These are phyloP conservation scores for Odontamblyopus rebecca DNA, from an alignment of 2,797 vertebrate genomes.

Conservation along the genomic window DNA sequence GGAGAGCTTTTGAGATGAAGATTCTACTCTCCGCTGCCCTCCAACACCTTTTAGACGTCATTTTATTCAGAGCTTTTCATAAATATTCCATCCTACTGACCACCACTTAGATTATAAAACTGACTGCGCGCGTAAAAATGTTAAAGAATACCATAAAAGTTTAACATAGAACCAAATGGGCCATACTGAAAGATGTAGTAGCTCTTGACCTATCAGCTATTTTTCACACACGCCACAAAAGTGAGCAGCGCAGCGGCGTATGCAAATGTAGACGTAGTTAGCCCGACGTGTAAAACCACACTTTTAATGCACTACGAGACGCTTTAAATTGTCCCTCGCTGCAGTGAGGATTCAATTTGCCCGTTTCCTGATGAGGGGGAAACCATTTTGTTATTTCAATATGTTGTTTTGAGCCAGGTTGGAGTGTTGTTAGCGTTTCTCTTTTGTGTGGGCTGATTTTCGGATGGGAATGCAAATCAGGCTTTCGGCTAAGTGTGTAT, in stretches of 20 bases:
- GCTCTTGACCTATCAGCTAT: conserved; percentile 18
- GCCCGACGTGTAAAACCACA: conserved; percentile 15
- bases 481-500: conserved; percentile 13
- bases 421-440: conserved; percentile 12
- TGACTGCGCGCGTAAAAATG: conserved; percentile 19
- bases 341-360: conserved; percentile 1
- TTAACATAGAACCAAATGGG: conserved; percentile 16
- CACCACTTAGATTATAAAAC: conserved; percentile 19
- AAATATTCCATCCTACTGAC: conserved; percentile 28
- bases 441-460: conserved; percentile 27
- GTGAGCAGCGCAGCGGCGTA: not conserved
- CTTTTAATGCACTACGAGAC: conserved; percentile 5
- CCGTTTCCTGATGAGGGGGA: conserved; percentile 4
- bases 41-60: conserved; percentile 1
- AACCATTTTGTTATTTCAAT: conserved; percentile 4
- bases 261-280: conserved; percentile 23
- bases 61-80: conserved; percentile 21
- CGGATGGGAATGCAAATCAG: conserved; percentile 14
- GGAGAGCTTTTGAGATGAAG: conserved; percentile 3
- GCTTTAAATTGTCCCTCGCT: conserved; percentile 11
- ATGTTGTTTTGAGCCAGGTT: conserved; percentile 8
- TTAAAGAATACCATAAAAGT: conserved; percentile 25
- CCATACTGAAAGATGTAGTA: not conserved
- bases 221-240: conserved; percentile 14
- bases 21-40: not conserved